Conservation (phyloP, 2,113 vertebrate species). For the Urocynchramus pylzowi region DNA sequence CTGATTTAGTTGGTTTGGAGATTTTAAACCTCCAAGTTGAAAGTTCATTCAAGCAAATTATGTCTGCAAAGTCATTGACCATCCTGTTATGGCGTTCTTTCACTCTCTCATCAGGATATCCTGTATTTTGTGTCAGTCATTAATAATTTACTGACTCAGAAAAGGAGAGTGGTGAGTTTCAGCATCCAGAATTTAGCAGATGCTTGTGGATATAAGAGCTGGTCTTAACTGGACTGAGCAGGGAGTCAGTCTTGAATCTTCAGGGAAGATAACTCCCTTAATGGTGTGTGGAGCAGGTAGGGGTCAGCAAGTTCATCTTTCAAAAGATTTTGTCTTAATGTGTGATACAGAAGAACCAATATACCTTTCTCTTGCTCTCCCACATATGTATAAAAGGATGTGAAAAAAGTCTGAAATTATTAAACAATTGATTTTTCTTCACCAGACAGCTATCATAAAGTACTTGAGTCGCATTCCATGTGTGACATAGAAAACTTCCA, state of each 20-base stretch:
- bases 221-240: not conserved
- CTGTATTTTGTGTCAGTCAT: not conserved
- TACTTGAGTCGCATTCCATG: not conserved
- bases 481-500: not conserved
- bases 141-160: not conserved
- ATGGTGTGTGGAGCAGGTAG: not conserved
- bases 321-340: not conserved
- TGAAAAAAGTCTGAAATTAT: not conserved
- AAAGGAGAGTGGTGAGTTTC: not conserved
- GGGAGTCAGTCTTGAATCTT: not conserved
- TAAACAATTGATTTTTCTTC: not conserved
- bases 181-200: not conserved
- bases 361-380: fast-evolving
- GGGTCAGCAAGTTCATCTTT: not conserved
- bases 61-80: not conserved
- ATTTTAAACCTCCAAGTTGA: not conserved
- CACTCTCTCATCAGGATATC: fast-evolving
- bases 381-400: not conserved
- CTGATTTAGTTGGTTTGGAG: not conserved
- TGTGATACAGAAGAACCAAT: not conserved
- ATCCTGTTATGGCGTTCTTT: fast-evolving
- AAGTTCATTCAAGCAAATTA: not conserved
- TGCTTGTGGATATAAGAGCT: not conserved
- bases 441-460: fast-evolving
- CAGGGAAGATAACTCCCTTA: not conserved